phyloP scores from a whole-genome alignment of 2,113 vertebrate species.

The Peucedramus taeniatus region DNA sequence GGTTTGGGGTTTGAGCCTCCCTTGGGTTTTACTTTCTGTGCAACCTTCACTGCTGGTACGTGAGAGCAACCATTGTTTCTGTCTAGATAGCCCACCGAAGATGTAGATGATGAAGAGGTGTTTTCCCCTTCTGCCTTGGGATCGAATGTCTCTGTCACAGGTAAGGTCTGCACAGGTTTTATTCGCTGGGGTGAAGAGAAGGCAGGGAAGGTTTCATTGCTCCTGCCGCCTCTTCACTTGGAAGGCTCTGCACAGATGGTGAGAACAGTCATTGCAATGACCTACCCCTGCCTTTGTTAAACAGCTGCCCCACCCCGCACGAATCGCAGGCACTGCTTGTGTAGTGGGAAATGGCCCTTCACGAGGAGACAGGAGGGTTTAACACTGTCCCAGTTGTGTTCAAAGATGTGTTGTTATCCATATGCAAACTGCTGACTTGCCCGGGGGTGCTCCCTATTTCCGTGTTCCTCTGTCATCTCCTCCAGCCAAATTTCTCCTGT shows the following conservation, averaged over 20 bases:
- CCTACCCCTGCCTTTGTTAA: neutral
- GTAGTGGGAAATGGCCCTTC: neutral
- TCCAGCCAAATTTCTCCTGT: neutral
- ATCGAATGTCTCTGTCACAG: neutral
- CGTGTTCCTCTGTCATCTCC: neutral
- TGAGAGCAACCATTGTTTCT: neutral
- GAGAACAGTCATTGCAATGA: fast-evolving
- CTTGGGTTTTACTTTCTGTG: neutral
- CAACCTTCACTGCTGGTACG: neutral
- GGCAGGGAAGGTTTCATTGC: neutral
- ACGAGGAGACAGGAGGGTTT: neutral
- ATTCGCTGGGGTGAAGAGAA: neutral
- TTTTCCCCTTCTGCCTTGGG: neutral
- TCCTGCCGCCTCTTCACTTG: neutral
- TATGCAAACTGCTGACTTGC: neutral
- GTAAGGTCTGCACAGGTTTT: neutral
- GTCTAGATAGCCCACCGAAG: neutral
- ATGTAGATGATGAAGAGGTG: neutral
- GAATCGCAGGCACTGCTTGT: neutral
- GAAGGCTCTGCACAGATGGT: neutral
- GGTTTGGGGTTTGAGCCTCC: neutral
- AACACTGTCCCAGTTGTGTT: neutral
- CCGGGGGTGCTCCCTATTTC: neutral
- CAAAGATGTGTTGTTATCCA: neutral
- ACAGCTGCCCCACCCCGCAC: neutral